phyloP scores from a whole-genome alignment of 2,797 vertebrate species.

The Eulemur coronatus region DNA sequence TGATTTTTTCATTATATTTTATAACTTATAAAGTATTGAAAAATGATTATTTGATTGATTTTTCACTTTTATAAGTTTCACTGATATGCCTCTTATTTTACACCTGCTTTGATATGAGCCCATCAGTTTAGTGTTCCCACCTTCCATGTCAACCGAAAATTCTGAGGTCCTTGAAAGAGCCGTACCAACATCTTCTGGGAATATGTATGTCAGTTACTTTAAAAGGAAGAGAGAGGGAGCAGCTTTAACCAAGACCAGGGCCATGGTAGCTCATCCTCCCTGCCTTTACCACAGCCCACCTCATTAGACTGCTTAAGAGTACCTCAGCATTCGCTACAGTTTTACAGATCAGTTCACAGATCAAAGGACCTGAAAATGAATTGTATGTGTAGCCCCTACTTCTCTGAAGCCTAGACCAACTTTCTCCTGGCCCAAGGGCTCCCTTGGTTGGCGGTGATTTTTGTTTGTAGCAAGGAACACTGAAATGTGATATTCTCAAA shows the following conservation, averaged over 20 bases:
- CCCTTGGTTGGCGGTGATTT: background rate
- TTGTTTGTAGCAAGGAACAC: background rate
- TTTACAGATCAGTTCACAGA: background rate
- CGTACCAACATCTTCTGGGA: accelerated
- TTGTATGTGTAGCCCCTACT: background rate
- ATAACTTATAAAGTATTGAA: background rate
- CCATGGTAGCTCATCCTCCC: background rate
- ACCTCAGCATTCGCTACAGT: background rate
- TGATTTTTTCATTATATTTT: background rate
- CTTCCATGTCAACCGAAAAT: background rate
- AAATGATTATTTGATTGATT: background rate
- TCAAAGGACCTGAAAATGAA: background rate
- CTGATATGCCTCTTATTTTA: background rate
- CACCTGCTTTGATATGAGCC: background rate
- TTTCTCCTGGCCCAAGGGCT: background rate
- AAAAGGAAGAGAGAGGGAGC: accelerated
- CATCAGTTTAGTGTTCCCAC: accelerated
- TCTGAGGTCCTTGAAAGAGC: background rate
- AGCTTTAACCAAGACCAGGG: background rate
- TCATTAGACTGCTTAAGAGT: background rate
- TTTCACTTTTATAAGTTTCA: background rate
- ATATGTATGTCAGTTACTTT: background rate
- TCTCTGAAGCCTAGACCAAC: background rate
- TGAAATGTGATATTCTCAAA: background rate
- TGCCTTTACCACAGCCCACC: background rate